These are phyloP conservation scores for Protosalanx chinensis DNA, from an alignment of 2,797 vertebrate genomes.

Conservation along the genomic window DNA sequence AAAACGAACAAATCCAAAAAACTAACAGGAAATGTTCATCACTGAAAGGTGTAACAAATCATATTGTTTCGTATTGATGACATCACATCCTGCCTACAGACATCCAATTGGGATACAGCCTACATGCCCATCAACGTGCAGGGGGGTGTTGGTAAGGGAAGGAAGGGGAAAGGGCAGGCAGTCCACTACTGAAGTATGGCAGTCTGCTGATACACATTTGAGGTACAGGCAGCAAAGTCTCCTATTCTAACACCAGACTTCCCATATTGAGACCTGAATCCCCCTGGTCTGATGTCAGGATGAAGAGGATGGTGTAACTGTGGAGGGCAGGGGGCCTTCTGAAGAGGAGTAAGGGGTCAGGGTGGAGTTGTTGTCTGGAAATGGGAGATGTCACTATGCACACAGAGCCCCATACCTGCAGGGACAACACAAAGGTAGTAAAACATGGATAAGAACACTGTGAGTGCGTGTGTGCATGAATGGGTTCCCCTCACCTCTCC, in stretches of 20 bases:
- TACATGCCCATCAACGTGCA: neutral
- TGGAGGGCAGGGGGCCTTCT: neutral
- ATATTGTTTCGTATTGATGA: too few relatives aligned
- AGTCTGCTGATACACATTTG: neutral
- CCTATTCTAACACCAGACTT: neutral
- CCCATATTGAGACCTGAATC: neutral
- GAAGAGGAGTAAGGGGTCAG: neutral
- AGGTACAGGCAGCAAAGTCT: neutral
- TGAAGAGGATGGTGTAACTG: neutral
- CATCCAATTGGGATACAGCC: neutral
- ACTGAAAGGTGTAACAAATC: neutral
- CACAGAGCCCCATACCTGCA: conserved; percentile 47
- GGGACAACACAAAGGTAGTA: neutral
- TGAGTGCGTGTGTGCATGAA: neutral
- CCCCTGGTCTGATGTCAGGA: neutral
- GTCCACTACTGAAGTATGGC: neutral
- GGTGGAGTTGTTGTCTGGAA: neutral
- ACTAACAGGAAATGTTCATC: neutral
- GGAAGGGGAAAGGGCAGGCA: neutral
- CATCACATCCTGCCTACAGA: neutral
- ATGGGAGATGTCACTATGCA: conserved; percentile 34
- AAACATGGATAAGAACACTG: neutral
- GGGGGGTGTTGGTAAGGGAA: neutral
- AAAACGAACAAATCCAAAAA: neutral
- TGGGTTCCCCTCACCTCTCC: conserved; percentile 40